phyloP scores from a whole-genome alignment of 2,888 invertebrate species.

The Syrista parreyssii region DNA sequence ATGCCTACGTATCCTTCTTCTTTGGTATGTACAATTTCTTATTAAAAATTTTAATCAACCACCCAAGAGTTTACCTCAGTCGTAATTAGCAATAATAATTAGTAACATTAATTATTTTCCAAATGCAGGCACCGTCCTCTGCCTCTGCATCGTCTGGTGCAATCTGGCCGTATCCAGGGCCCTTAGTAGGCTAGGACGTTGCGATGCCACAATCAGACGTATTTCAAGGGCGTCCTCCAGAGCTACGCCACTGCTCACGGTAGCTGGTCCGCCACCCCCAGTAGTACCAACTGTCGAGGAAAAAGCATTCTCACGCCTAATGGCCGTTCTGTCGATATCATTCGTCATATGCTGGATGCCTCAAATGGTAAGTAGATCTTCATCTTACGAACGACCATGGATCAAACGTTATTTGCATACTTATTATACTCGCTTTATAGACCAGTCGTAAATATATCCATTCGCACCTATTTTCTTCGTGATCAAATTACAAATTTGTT shows the following conservation, averaged over 20 bases:
- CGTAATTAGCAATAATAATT: not conserved
- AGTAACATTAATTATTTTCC: not conserved
- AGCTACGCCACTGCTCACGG: conserved; percentile 50
- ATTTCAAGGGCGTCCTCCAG: conserved; percentile 58
- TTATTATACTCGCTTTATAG: not conserved
- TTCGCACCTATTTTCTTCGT: not conserved
- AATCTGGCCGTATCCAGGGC: conserved; percentile 85
- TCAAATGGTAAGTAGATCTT: conserved; percentile 76
- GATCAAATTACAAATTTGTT: not conserved
- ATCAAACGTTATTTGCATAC: not conserved
- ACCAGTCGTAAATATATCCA: not conserved
- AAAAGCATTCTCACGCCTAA: conserved; percentile 85
- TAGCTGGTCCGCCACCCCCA: conserved; percentile 45
- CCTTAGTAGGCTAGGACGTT: conserved; percentile 71
- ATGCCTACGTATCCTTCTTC: conserved; percentile 80
- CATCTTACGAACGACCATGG: not conserved
- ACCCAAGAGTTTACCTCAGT: not conserved
- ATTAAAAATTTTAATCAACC: conserved; percentile 1
- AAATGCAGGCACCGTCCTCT: conserved; percentile 75
- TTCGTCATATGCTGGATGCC: conserved; percentile 90
- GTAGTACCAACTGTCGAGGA: conserved; percentile 78
- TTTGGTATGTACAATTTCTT: conserved; percentile 73
- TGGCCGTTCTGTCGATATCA: conserved; percentile 84
- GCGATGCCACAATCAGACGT: conserved; percentile 52
- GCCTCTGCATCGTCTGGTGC: conserved; percentile 82